Percentiles rank a stretch among this genome's conserved stretches.
Evolutionary conservation across 64 coral and sea anemone genomes (phyloP).

Genomic region (Porites lutea): DNA sequence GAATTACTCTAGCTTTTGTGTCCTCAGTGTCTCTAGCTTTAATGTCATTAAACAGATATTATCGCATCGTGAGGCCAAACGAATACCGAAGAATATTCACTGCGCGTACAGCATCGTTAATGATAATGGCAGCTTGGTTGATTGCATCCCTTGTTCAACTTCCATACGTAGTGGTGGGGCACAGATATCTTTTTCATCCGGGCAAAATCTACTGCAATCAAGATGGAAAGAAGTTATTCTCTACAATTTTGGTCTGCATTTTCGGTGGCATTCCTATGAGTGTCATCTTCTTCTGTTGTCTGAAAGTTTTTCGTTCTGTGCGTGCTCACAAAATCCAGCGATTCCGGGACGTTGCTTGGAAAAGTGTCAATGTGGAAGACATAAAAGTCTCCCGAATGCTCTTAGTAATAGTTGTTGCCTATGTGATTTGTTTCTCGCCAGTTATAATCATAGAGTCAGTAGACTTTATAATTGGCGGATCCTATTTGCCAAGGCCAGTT

Average conservation of each 20-base stretch:
- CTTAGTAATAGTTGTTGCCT: slow-evolving; percentile 36
- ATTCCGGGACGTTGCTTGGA: not conserved
- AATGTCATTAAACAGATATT: slow-evolving; percentile 58
- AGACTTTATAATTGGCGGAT: slow-evolving; percentile 30
- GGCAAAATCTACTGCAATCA: slow-evolving; percentile 62
- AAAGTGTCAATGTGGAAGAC: slow-evolving; percentile 55
- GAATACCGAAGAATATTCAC: slow-evolving; percentile 43
- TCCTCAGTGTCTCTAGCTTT: slow-evolving; percentile 52
- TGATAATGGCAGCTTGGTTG: slow-evolving; percentile 12
- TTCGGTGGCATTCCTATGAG: slow-evolving; percentile 35
- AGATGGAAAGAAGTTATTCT: slow-evolving; percentile 32
- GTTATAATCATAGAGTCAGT: slow-evolving; percentile 53
- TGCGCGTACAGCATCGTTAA: not conserved
- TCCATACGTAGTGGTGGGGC: slow-evolving; percentile 35
- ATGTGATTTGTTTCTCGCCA: slow-evolving; percentile 44
- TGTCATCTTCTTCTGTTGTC: slow-evolving; percentile 46
- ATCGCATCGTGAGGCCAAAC: slow-evolving; percentile 28
- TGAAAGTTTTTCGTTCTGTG: slow-evolving; percentile 47
- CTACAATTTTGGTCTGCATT: slow-evolving; percentile 22
- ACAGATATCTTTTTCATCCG: slow-evolving; percentile 54
- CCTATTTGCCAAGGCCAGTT: slow-evolving; percentile 12
- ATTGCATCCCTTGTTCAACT: slow-evolving; percentile 13
- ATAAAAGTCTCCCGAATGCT: slow-evolving; percentile 68
- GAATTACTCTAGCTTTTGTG: slow-evolving; percentile 22
- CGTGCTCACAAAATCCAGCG: slow-evolving; percentile 7